Percentiles rank a stretch among this genome's conserved stretches.
phyloP scores from a whole-genome alignment of 2,113 vertebrate genomes.

The Coreoperca whiteheadi region DNA sequence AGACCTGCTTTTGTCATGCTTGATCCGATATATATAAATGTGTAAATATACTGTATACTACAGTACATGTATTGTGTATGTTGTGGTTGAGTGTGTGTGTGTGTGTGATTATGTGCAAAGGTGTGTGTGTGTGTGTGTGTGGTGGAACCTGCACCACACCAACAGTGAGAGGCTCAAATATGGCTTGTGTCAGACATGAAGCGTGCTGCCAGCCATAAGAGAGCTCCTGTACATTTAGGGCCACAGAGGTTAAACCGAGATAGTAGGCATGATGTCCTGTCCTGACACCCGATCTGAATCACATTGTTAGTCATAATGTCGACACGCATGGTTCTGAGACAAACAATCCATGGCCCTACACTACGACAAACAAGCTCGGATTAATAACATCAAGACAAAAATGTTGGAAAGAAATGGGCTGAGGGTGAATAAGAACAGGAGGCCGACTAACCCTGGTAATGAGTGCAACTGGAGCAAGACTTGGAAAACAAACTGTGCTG shows the following conservation, averaged over 20 bases:
- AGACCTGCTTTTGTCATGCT: constrained; percentile 85
- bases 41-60: constrained; percentile 74
- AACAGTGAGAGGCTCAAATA: constrained; percentile 79
- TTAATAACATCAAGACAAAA: constrained; percentile 56
- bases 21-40: constrained; percentile 77
- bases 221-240: constrained; percentile 73
- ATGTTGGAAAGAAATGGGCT: constrained; percentile 30
- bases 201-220: constrained; percentile 71
- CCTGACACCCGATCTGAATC: constrained; percentile 49
- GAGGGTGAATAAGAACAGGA: constrained; percentile 23
- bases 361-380: constrained; percentile 55
- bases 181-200: constrained; percentile 76
- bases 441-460: constrained; percentile 21
- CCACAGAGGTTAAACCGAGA: constrained; percentile 61
- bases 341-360: constrained; percentile 52
- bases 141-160: constrained; percentile 85
- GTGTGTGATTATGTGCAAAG: constrained; percentile 56
- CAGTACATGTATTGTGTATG: constrained; percentile 58
- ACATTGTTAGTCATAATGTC: constrained; percentile 45
- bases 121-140: constrained; percentile 60
- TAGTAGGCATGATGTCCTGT: constrained; percentile 47
- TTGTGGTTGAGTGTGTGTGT: constrained; percentile 32
- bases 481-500: constrained; percentile 42
- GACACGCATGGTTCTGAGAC: constrained; percentile 54
- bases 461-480: constrained; percentile 48